Percentiles rank a stretch among this genome's conserved stretches.
These are phyloP conservation scores for Pollenia labialis DNA, from an alignment of 2,888 invertebrate species.

Conservation along the genomic window DNA sequence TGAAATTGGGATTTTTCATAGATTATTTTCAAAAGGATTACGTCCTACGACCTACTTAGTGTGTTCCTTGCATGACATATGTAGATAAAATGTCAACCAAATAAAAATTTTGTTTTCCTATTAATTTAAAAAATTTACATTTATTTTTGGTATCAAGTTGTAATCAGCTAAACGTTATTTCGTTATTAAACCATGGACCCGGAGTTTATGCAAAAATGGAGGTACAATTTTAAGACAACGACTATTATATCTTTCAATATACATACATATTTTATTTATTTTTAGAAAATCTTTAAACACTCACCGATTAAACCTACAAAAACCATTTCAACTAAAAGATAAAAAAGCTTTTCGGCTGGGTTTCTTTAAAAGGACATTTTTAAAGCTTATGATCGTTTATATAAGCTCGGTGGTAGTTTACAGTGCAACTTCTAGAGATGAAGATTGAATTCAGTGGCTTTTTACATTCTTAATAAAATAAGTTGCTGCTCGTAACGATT, in stretches of 20 bases:
- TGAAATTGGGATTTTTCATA: no score
- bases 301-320: neutral
- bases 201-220: slow-evolving; percentile 11
- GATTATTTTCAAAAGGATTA: no score
- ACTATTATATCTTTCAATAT: no score
- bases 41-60: no score
- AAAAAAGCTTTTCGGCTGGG: slow-evolving; percentile 46
- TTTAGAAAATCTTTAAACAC: neutral
- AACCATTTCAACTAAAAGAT: neutral
- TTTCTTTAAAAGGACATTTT: slow-evolving; percentile 45
- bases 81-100: no score
- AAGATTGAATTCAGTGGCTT: neutral
- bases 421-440: neutral
- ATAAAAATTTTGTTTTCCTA: no score
- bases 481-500: no score
- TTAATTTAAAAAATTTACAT: no score
- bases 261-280: neutral
- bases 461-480: no score
- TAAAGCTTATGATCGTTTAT: slow-evolving; percentile 47
- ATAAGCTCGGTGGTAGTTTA: slow-evolving; percentile 15
- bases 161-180: no score
- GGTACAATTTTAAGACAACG: slow-evolving; percentile 10
- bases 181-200: neutral
- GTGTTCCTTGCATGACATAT: no score
- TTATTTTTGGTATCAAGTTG: no score